These are phyloP conservation scores for Equus quagga DNA, from an alignment of 2,113 vertebrate genomes.

Conservation along the genomic window DNA sequence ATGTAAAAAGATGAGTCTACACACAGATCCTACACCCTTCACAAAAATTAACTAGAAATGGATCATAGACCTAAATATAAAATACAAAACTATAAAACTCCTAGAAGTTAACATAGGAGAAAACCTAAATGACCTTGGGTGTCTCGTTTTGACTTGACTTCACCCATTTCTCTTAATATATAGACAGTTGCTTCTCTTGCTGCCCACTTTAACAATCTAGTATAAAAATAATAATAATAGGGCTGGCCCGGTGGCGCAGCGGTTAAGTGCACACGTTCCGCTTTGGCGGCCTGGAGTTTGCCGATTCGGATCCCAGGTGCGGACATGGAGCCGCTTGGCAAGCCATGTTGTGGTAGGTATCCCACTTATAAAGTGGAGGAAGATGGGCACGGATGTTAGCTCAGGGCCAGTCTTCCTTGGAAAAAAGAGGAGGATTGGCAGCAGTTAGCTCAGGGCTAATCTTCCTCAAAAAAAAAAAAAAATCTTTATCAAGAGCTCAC, in stretches of 20 bases:
- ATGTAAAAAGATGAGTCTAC: neutral
- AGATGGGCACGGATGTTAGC: too few species aligned
- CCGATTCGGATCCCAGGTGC: too few species aligned
- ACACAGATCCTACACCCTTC: neutral
- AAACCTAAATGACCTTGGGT: neutral
- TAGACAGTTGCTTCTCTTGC: neutral
- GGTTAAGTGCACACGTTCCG: too few species aligned
- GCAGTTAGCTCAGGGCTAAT: too few species aligned
- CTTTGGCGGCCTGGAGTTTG: too few species aligned
- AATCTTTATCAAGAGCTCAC: neutral
- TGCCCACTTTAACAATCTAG: too few species aligned
- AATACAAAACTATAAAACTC: neutral
- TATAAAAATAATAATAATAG: neutral
- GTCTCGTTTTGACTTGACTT: neutral
- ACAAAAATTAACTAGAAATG: neutral
- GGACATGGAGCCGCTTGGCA: too few species aligned
- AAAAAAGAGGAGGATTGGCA: too few species aligned
- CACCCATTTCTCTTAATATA: neutral
- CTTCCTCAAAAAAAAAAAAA: neutral
- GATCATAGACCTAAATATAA: neutral
- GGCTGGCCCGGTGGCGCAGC: too few species aligned
- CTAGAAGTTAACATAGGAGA: neutral
- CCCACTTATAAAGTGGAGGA: too few species aligned
- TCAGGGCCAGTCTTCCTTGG: too few species aligned
- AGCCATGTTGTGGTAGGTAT: too few species aligned